Base-by-base conservation (phyloP, 2,888 invertebrate genomes). In the Agrenia bidenticulata region DNA sequence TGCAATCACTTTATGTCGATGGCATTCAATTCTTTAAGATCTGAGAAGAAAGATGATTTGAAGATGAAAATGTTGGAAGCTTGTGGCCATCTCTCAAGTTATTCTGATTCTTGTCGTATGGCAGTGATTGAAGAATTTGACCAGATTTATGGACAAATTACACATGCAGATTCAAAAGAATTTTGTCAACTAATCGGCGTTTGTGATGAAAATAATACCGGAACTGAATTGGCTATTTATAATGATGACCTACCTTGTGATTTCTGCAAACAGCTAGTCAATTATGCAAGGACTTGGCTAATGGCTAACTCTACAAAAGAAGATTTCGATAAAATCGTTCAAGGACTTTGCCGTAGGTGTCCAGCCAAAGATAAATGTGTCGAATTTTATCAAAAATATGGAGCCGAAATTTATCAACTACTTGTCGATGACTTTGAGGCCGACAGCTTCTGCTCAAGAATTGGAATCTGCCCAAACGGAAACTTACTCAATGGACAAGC, bases 291-390 rank as follows among this genome's bases (percentile, higher is more conserved):
- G 68, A 90, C 93, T 78, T 83, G 92, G 5, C 80, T 94, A 24
- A 84, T 90, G 27, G 88, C 93, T 19, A 92, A 94, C 79, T 92
- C 93, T 0, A 92, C 94, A 0, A 89, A 90, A 79, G 77, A 81
- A 0, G 91, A 94, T 81, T 94, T 94, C 81, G 85, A 89, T 79
- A 82, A 84, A 77, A 87, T 93, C 0, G 78, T 92, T 15, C 82
- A 86, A 78, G 81, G 92, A 66, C 81, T 93, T 2, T 93, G 93
- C 82, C 89, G 88, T 72, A 90, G 92, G 81, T 88, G 89, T 0
- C 86, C 86, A 66, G 82, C 84, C 11, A 84, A 87, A 70, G 78
- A 82, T 1, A 88, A 92, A 83, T 94, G 94, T 77, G 81, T 86
- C 1, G 83, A 85, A 65, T 81, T 93, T 45, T 90, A 90, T 0